Evolutionary conservation across 2,113 vertebrate genomes (phyloP), one percentile per base, ranked within the genome.

Genomic region (Eclectus roratus): DNA sequence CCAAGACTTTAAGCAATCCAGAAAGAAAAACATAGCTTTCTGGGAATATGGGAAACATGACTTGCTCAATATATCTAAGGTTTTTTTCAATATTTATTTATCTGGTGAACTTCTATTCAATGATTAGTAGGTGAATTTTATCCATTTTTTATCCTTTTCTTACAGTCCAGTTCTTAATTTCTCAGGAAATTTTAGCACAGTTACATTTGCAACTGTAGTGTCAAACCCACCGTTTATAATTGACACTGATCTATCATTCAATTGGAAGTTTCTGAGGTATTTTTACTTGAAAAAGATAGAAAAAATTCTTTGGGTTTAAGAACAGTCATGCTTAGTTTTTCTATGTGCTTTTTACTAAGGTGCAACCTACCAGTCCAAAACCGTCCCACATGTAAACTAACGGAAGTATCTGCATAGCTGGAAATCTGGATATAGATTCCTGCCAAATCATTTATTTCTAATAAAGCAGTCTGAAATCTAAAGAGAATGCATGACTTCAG

Each of bases 1-100:
- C 14, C 31, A 18, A 21, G 25, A 11, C 1, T 0, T 7, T 63
- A 31, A 83, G 20, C 10, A 29, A 41, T 31, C 23, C 11, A 61
- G 41, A 61, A 65, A 13, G 18, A 50, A 88, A 41, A 71, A 46
- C 33, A 17, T 16, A 50, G 7, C 19, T 44, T 31, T 49, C 31
- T 21, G 31, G 9, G 2, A 56, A 14, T 37, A 27, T 11, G 7
- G 23, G 18, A 58, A 82, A 31, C 10, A 31, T 5, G 24, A 16
- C 9, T 66, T 63, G 16, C 29, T 20, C 37, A 79, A 69, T 3
- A 1, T 55, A 33, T 17, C 2, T 46, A 76, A 7, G 3, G 0
- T 19, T 9, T 18, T 55, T 73, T 71, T 58, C 11, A 61, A 7
- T 52, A 17, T 47, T 68, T 72, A 33, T 33, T 39, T 44, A 46